Base-by-base conservation (phyloP, 2,113 vertebrate genomes). In the Xiphophorus hellerii region DNA sequence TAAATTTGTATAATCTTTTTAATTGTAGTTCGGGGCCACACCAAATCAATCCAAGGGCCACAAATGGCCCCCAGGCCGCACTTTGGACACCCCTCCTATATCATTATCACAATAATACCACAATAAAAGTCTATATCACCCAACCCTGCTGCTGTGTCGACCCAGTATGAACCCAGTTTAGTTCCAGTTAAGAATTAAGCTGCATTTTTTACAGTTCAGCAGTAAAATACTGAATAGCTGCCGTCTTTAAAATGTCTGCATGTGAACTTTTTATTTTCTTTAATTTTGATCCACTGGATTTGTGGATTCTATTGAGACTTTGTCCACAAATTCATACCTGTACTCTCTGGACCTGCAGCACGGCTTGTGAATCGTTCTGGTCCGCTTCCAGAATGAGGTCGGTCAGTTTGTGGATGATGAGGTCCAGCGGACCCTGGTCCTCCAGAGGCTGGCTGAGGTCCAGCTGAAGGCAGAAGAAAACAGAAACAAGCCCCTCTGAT, bases 371-470 rank as follows among this genome's bases (percentile, higher is more conserved):
- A 87, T 98, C 97, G 9, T 98, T 98, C 94, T 99, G 98, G 92
- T 99, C 97, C 0, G 98, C 98, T 92, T 99, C 98, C 28, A 99
- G 94, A 86, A 99, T 98, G 84, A 99, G 95, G 84, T 99, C 98
- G 0, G 98, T 99, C 92, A 99, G 94, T 90, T 99, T 99, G 94
- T 99, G 98, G 90, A 99, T 98, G 90, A 99, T 99, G 89, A 99
- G 97, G 29, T 99, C 97, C 90, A 99, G 93, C 2, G 97, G 98
- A 3, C 98, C 98, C 86, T 98, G 98, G 65, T 98, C 97, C 93
- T 99, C 98, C 30, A 99, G 95, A 0, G 97, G 97, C 88, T 95
- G 97, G 88, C 92, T 97, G 51, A 99, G 95, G 91, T 99, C 96
- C 86, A 99, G 95, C 98, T 99, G 79, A 70, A 77, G 42, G 48